Conservation (phyloP, 2,113 vertebrate species). For the Pyrgilauda ruficollis region DNA sequence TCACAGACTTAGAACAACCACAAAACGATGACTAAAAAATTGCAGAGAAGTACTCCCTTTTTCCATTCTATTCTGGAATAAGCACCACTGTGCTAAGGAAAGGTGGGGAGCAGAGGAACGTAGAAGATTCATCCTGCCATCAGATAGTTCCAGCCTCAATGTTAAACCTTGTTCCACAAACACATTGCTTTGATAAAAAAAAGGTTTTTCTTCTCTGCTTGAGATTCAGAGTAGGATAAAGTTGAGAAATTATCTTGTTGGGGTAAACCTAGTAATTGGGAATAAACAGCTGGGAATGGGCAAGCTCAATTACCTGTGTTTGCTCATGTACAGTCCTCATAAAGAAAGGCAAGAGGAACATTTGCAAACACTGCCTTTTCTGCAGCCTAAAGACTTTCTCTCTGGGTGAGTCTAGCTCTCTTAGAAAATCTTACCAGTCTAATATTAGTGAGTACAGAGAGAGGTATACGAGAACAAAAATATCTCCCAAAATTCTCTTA, state of each 20-base stretch:
- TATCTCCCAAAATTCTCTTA: neutral
- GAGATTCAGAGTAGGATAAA: neutral
- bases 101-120: neutral
- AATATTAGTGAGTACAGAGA: neutral
- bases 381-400: neutral
- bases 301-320: neutral
- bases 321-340: accelerated
- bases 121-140: neutral
- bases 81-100: neutral
- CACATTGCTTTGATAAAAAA: neutral
- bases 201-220: neutral
- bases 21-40: neutral
- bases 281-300: neutral
- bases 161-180: neutral
- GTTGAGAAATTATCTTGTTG: neutral
- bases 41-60: neutral
- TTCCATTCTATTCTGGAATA: neutral
- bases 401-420: neutral
- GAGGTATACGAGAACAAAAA: neutral
- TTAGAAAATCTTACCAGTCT: neutral
- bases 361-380: neutral
- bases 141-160: neutral
- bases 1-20: conserved; percentile 37
- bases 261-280: neutral
- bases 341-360: neutral